Evolutionary conservation across 2,888 invertebrate species (phyloP).

Genomic region (Odontomyia ornata): DNA sequence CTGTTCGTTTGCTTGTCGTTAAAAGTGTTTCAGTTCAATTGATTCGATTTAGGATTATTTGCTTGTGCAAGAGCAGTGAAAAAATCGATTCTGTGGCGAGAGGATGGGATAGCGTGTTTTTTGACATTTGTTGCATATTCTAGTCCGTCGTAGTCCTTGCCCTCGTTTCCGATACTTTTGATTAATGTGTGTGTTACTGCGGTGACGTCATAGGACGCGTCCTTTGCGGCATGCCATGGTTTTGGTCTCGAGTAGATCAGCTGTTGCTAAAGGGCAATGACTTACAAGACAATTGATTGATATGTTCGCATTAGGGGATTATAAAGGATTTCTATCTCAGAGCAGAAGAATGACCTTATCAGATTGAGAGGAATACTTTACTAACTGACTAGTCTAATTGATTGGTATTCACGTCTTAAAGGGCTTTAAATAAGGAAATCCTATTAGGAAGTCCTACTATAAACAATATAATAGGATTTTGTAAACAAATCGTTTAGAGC

Average conservation of each 20-base stretch:
- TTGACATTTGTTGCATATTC: conserved; percentile 36
- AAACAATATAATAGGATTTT: no score
- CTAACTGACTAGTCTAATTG: no score
- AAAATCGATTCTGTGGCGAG: conserved; percentile 16
- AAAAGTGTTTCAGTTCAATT: neutral
- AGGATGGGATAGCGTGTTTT: neutral
- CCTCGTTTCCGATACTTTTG: neutral
- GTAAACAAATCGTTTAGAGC: no score
- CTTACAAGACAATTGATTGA: neutral
- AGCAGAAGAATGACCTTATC: no score
- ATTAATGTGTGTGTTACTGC: neutral
- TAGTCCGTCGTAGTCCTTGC: conserved; percentile 14
- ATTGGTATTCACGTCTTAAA: no score
- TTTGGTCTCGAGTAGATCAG: conserved; percentile 20
- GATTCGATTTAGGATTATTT: neutral
- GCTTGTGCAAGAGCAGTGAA: neutral
- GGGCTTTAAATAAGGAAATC: no score
- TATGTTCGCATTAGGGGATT: no score
- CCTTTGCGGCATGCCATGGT: conserved; percentile 13
- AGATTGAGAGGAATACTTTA: no score
- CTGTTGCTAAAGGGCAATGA: neutral
- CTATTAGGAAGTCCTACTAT: no score
- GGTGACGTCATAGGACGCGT: conserved; percentile 29
- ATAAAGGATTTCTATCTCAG: no score
- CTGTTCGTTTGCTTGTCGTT: neutral